Percentiles rank a stretch among this genome's conserved stretches.
phyloP scores from a whole-genome alignment of 2,888 invertebrate species.

The Apoda limacodes region DNA sequence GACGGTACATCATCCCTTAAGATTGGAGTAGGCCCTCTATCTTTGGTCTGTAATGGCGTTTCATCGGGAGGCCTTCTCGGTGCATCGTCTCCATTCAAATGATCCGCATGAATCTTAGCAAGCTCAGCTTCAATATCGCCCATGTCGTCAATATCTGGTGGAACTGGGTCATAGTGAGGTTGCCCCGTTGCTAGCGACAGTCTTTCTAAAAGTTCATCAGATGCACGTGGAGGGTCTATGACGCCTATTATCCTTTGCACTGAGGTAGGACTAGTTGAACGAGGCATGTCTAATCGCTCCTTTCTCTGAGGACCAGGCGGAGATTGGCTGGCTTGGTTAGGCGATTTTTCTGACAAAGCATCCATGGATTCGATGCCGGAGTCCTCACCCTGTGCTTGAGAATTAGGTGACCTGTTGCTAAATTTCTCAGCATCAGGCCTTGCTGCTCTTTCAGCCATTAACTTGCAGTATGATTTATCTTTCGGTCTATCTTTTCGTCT shows the following conservation, averaged over 20 bases:
- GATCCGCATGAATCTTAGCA: slow-evolving; percentile 73
- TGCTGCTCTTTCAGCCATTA: slow-evolving; percentile 57
- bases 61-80: slow-evolving; percentile 28
- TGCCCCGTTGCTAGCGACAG: slow-evolving; percentile 34
- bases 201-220: slow-evolving; percentile 41
- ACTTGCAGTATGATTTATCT: slow-evolving; percentile 69
- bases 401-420: slow-evolving; percentile 55
- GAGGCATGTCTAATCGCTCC: slow-evolving; percentile 54
- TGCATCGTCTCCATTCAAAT: slow-evolving; percentile 47
- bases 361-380: slow-evolving; percentile 95
- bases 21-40: slow-evolving; percentile 42
- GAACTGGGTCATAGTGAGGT: slow-evolving; percentile 43
- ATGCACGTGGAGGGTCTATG: slow-evolving; percentile 37
- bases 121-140: slow-evolving; percentile 77
- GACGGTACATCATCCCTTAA: slow-evolving; percentile 27
- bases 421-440: slow-evolving; percentile 41
- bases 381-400: slow-evolving; percentile 81
- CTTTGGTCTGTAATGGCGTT: slow-evolving; percentile 22
- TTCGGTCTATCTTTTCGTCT: slow-evolving; percentile 52
- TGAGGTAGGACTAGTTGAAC: slow-evolving; percentile 50
- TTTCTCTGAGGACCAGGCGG: slow-evolving; percentile 65
- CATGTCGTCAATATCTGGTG: slow-evolving; percentile 64
- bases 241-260: slow-evolving; percentile 61
- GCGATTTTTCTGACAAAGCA: slow-evolving; percentile 90
- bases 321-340: slow-evolving; percentile 86